phyloP scores from a whole-genome alignment of 35 echinoderm and acorn worm genomes.

The Apostichopus californicus region DNA sequence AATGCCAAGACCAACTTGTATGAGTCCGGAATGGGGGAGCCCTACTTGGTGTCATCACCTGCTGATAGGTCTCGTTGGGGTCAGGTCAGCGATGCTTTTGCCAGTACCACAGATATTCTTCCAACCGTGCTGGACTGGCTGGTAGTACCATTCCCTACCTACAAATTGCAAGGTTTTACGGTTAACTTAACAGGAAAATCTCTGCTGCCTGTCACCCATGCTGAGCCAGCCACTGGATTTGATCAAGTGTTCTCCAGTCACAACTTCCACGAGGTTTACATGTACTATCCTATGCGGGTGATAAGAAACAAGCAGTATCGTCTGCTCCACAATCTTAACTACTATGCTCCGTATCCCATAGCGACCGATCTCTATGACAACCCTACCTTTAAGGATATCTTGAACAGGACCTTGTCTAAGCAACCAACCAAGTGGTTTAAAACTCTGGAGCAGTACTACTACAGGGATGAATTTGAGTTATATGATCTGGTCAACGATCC shows the following conservation, averaged over 20 bases:
- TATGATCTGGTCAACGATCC: slow-evolving; percentile 85
- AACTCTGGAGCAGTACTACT: slow-evolving; percentile 88
- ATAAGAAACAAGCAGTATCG: slow-evolving; percentile 77
- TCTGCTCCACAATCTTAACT: slow-evolving; percentile 94
- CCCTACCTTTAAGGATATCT: slow-evolving; percentile 82
- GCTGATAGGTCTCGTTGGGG: slow-evolving; percentile 73
- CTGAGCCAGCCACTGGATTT: slow-evolving; percentile 44
- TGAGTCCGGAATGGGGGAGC: slow-evolving; percentile 97
- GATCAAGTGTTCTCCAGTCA: slow-evolving; percentile 69
- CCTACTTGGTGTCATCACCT: slow-evolving; percentile 79
- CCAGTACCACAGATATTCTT: slow-evolving; percentile 84
- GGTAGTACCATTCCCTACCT: slow-evolving; percentile 55
- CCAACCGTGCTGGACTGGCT: slow-evolving; percentile 92
- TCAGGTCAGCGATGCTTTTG: slow-evolving; percentile 74
- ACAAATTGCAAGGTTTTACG: slow-evolving; percentile 33
- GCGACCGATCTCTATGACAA: slow-evolving; percentile 82
- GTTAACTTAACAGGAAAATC: slow-evolving; percentile 73
- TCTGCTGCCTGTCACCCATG: slow-evolving; percentile 59
- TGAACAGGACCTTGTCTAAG: slow-evolving; percentile 70
- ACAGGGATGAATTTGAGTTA: slow-evolving; percentile 87
- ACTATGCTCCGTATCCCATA: slow-evolving; percentile 85
- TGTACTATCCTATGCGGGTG: slow-evolving; percentile 95
- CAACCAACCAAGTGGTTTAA: slow-evolving; percentile 97
- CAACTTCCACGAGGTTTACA: slow-evolving; percentile 85
- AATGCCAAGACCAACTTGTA: slow-evolving; percentile 99